These are phyloP conservation scores for Cygnus atratus DNA, from an alignment of 2,113 vertebrate species.

Conservation along the genomic window DNA sequence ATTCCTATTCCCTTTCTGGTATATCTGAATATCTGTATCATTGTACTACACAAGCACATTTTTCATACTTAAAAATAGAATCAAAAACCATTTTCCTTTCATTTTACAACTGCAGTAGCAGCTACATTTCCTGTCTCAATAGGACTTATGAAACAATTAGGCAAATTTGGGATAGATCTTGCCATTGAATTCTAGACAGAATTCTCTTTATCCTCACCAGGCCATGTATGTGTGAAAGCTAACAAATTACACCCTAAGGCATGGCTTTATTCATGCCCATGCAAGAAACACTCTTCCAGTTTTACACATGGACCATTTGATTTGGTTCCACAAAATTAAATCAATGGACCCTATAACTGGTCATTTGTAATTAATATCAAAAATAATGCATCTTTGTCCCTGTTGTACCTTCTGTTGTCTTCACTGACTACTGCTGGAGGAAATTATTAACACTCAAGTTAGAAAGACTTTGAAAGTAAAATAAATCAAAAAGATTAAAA, in stretches of 20 bases:
- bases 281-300: background rate
- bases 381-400: conserved; percentile 5
- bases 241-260: conserved; percentile 30
- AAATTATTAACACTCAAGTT: background rate
- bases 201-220: conserved; percentile 31
- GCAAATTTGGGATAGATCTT: conserved; percentile 54
- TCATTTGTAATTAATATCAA: conserved; percentile 44
- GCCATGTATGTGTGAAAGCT: background rate
- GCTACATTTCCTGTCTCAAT: conserved; percentile 57
- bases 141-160: conserved; percentile 56
- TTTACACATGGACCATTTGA: background rate
- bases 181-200: conserved; percentile 44
- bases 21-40: conserved; percentile 34
- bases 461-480: background rate
- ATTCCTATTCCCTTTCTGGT: background rate
- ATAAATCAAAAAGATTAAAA: background rate
- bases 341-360: conserved; percentile 7
- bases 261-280: background rate
- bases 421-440: background rate
- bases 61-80: conserved; percentile 60
- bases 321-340: conserved; percentile 43
- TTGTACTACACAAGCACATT: background rate
- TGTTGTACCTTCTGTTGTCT: background rate
- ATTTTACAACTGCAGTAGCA: conserved; percentile 51
- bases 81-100: conserved; percentile 58